phyloP scores from a whole-genome alignment of 2,113 vertebrate genomes.

The Neolamprologus longior region DNA sequence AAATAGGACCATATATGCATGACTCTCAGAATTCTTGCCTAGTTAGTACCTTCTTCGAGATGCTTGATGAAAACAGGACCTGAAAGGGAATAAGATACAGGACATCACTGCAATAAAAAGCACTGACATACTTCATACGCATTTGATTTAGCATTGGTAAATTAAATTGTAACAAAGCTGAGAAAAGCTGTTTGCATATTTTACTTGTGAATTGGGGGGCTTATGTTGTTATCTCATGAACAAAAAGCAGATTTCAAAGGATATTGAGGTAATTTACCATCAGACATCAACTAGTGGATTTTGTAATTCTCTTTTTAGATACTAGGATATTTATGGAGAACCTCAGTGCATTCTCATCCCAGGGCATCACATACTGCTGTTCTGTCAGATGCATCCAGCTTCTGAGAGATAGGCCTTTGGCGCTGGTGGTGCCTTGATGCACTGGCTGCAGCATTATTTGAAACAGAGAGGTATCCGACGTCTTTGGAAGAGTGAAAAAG shows the following conservation, averaged over 20 bases:
- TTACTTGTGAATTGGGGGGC: not conserved
- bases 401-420: not conserved
- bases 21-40: not conserved
- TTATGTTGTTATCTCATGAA: not conserved
- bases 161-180: not conserved
- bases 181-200: not conserved
- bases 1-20: not conserved
- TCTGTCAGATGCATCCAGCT: not conserved
- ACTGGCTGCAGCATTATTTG: not conserved
- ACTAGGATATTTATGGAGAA: not conserved
- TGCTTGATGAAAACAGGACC: not conserved
- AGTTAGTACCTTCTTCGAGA: not conserved
- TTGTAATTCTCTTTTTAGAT: not conserved
- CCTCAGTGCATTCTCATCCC: not conserved
- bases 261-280: not conserved
- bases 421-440: not conserved
- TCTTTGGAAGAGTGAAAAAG: not conserved
- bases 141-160: not conserved
- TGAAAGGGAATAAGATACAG: not conserved
- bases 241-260: too few species aligned
- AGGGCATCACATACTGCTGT: not conserved
- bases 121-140: not conserved
- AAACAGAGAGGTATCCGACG: fast-evolving
- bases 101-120: not conserved
- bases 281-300: not conserved